These are phyloP conservation scores for Choreutis nemorana DNA, from an alignment of 2,888 invertebrate species.

Conservation along the genomic window DNA sequence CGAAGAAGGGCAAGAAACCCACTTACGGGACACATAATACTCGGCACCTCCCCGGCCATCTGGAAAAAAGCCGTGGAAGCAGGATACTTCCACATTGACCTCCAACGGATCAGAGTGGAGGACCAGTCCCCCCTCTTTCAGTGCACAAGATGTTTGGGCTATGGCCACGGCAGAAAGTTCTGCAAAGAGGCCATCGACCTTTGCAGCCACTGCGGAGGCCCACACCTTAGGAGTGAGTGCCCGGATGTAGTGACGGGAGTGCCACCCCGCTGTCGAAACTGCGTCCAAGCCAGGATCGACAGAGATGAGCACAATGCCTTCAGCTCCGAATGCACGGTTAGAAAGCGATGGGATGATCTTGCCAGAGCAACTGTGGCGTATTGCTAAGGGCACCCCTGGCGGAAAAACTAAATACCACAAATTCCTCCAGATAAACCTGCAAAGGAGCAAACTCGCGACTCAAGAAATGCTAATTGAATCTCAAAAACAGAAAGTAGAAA, in stretches of 20 bases:
- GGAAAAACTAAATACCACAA: no score
- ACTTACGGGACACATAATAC: neutral
- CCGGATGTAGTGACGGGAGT: neutral
- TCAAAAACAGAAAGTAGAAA: neutral
- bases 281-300: constrained; percentile 4
- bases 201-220: constrained; percentile 10
- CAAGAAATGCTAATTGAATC: constrained; percentile 9
- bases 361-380: constrained; percentile 8
- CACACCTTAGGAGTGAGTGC: constrained; percentile 5
- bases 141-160: constrained; percentile 9
- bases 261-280: constrained; percentile 8
- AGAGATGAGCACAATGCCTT: constrained; percentile 8
- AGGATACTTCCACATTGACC: constrained; percentile 2
- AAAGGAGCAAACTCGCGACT: constrained; percentile 7
- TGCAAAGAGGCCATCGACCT: constrained; percentile 6
- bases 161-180: constrained; percentile 6
- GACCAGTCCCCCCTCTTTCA: constrained; percentile 12
- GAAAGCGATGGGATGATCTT: constrained; percentile 9
- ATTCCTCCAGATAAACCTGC: constrained; percentile 9
- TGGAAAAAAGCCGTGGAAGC: neutral
- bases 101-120: constrained; percentile 4
- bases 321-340: constrained; percentile 2
- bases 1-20: neutral
- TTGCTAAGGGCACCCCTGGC: constrained; percentile 9
- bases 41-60: neutral